Evolutionary conservation across 2,888 invertebrate species (phyloP), one percentile per base, ranked within the genome.

Genomic region (Ephialtes manifestator): DNA sequence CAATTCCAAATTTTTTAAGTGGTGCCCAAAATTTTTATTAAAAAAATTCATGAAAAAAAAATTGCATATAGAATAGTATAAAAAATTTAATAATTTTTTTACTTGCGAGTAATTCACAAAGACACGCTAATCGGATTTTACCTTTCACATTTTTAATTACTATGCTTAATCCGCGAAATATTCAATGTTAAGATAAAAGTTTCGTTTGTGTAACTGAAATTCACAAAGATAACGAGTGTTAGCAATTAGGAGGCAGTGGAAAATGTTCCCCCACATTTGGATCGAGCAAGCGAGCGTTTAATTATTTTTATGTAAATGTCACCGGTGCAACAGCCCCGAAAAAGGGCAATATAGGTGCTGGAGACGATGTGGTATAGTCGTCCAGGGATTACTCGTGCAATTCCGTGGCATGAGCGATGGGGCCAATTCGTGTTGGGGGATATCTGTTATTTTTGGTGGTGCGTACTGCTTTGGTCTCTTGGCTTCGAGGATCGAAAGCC

Each of bases 301-400:
- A 92, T 91, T 91, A 92, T 91, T 92, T 92, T 92, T 92, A 92
- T 91, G 91, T 89, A 90, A 90, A 91, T 91, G 87, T 77, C 82
- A n/a, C 15, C 28, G 51, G 20, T 76, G 78, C 78, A 70, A 70
- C 58, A 70, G 48, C 46, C 58, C 58, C 46, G 31, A 70, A 58
- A 60, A 46, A 70, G 31, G 46, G 58, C 67, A 43, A 15, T 46
- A 63, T 67, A 76, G 65, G 65, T 53, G 39, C 65, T 74, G 60
- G 80, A 15, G 28, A 18, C 43, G 20, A 11, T 43, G 46, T 20
- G 39, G 39, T 39, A 13, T 67, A 39, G 39, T 28, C 60, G 78
- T 20, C 78, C 51, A 51, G 87, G 87, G 90, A 87, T 90, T 90
- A 88, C 88, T 85, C 72, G 88, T 83, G 89, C 88, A 91, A 90